Base-by-base conservation (phyloP, 2,113 vertebrate species). In the Chelonoidis abingdonii region DNA sequence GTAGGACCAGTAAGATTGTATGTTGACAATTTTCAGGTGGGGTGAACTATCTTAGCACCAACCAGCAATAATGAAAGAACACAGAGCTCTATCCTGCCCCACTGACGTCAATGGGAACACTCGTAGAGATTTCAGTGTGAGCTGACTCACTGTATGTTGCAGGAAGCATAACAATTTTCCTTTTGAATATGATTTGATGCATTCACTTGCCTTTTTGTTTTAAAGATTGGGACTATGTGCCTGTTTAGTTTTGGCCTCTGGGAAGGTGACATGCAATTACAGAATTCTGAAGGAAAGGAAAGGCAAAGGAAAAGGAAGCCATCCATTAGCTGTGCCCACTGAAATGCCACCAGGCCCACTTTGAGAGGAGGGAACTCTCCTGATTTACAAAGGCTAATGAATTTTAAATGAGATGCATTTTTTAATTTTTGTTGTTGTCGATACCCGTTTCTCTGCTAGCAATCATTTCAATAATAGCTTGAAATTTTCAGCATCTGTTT, bases 311-410 rank as follows among this genome's bases (percentile, higher is more conserved):
- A 69, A 84, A 52, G 93, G 91, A 91, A 96, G 85, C 82, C 93
- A 85, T 93, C 90, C 92, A 94, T 94, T 88, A 44, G 1, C 0
- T 3, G 53, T 89, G 94, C 96, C 95, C 91, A 88, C 0, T 0
- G 91, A 94, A 92, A 96, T 76, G 88, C 95, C 92, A 84, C 4
- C 83, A 88, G 92, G 79, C 54, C 52, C 0, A 0, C 89, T 80
- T 38, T 41, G 83, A 95, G 87, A 41, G 35, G 78, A 38, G 79
- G 88, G 92, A 97, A 92, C 84, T 85, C 84, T 84, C 92, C 84
- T 93, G 88, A 96, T 97, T 97, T 96, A 96, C 92, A 57, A 53
- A 92, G 93, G 89, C 94, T 96, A 97, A 97, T 96, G 94, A 97
- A 96, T 97, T 93, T 94, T 92, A 94, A 96, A 96, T 94, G 91